Conservation (phyloP, 2,797 vertebrate genomes). For the Myotis myotis region DNA sequence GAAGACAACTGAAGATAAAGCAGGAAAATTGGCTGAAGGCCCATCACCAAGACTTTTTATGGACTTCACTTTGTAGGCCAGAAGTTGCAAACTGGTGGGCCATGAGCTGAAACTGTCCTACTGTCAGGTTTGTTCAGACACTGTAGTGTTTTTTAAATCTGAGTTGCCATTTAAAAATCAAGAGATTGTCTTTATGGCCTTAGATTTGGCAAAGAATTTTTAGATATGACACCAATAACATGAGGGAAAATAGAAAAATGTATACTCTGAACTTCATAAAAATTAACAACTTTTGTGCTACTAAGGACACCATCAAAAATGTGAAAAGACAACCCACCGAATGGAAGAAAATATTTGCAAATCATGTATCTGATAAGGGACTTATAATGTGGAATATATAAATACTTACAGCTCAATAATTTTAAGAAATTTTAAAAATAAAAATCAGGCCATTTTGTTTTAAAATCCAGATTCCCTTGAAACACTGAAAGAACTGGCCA, state of each 20-base stretch:
- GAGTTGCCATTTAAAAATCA: conserved; percentile 3
- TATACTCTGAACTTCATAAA: neutral
- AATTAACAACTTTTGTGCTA: neutral
- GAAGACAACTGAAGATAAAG: neutral
- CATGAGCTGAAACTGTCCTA: neutral
- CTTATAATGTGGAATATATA: neutral
- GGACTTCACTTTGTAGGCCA: neutral
- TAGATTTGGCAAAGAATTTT: neutral
- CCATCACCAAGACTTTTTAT: neutral
- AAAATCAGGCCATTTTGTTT: conserved; percentile 26
- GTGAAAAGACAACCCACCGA: neutral
- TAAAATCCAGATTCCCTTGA: conserved; percentile 27
- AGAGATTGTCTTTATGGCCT: neutral
- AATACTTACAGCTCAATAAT: neutral
- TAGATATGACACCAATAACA: neutral
- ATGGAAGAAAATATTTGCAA: neutral
- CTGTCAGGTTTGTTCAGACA: neutral
- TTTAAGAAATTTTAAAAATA: neutral
- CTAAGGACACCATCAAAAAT: neutral
- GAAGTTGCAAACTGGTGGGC: neutral
- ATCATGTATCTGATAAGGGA: neutral
- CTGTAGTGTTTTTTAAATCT: neutral
- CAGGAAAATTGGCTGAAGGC: neutral
- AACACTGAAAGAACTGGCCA: neutral
- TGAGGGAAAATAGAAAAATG: neutral